These are phyloP conservation scores for Menidia beryllina DNA, from an alignment of 2,113 vertebrate species.

Conservation along the genomic window DNA sequence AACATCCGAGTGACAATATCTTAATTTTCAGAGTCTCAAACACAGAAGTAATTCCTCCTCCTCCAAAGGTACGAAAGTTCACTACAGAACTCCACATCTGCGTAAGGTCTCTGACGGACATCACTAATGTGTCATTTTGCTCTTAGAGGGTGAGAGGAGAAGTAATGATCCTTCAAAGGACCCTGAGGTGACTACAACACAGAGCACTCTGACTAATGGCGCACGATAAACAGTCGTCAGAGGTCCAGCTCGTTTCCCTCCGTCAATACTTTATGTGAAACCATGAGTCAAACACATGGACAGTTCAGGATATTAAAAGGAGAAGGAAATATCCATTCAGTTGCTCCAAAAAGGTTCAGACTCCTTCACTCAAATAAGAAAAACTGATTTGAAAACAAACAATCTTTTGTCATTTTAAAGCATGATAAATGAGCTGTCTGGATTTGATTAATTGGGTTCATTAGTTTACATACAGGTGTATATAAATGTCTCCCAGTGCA, in stretches of 20 bases:
- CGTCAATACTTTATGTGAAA: background rate
- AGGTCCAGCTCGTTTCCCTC: background rate
- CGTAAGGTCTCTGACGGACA: background rate
- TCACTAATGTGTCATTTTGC: conserved; percentile 17
- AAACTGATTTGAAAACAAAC: too few relatives aligned
- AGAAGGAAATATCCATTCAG: background rate
- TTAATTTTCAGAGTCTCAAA: conserved; percentile 28
- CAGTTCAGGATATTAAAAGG: background rate
- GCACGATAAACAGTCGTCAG: conserved; percentile 20
- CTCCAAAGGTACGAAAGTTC: conserved; percentile 57
- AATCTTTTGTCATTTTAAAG: too few relatives aligned
- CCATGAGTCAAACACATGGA: background rate
- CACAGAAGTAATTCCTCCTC: conserved; percentile 23
- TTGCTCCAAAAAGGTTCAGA: background rate
- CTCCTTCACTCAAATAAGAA: background rate
- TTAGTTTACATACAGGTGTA: too few relatives aligned
- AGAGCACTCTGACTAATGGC: conserved; percentile 13
- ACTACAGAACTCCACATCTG: background rate
- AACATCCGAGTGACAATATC: conserved; percentile 1
- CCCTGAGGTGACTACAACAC: conserved; percentile 56
- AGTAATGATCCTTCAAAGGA: conserved; percentile 63
- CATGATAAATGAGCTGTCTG: too few relatives aligned
- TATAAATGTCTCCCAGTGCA: too few relatives aligned
- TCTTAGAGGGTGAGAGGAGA: conserved; percentile 59
- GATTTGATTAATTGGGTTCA: too few relatives aligned